Evolutionary conservation across 2,888 invertebrate genomes (phyloP).

Genomic region (Hypena proboscidalis): DNA sequence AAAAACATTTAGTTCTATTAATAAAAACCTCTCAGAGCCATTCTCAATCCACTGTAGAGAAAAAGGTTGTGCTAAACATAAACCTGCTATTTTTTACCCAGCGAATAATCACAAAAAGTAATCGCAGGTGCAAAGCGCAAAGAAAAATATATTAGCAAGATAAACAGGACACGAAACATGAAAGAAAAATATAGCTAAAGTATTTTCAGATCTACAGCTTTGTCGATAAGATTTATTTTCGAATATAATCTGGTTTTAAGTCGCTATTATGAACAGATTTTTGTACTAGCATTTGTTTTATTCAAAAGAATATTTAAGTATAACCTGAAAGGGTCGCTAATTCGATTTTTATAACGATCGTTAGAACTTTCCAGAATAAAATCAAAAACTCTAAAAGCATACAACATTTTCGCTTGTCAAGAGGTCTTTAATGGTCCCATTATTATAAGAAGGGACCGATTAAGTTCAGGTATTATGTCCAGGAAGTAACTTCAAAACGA

Average conservation of each 20-base stretch:
- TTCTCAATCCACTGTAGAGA: too few species aligned
- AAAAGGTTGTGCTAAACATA: too few species aligned
- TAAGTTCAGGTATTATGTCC: conserved; percentile 38
- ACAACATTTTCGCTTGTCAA: conserved; percentile 58
- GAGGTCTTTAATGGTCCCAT: conserved; percentile 39
- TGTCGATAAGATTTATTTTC: neutral
- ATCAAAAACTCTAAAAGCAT: conserved; percentile 47
- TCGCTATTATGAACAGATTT: conserved; percentile 29
- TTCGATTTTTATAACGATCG: conserved; percentile 74
- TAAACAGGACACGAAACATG: too few species aligned
- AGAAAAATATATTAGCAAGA: too few species aligned
- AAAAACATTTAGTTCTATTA: too few species aligned
- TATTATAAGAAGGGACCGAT: conserved; percentile 40
- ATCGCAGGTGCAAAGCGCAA: too few species aligned
- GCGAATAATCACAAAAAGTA: too few species aligned
- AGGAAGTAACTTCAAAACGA: conserved; percentile 28
- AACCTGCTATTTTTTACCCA: too few species aligned
- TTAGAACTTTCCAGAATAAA: conserved; percentile 59
- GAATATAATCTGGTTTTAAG: neutral
- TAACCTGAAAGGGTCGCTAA: conserved; percentile 58
- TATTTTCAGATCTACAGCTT: too few species aligned
- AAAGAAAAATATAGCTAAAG: too few species aligned
- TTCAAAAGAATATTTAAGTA: conserved; percentile 48
- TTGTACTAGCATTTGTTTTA: conserved; percentile 25
- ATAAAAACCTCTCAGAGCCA: too few species aligned